Conservation (phyloP, 2,888 invertebrate genomes). For the Pterostichus niger region DNA sequence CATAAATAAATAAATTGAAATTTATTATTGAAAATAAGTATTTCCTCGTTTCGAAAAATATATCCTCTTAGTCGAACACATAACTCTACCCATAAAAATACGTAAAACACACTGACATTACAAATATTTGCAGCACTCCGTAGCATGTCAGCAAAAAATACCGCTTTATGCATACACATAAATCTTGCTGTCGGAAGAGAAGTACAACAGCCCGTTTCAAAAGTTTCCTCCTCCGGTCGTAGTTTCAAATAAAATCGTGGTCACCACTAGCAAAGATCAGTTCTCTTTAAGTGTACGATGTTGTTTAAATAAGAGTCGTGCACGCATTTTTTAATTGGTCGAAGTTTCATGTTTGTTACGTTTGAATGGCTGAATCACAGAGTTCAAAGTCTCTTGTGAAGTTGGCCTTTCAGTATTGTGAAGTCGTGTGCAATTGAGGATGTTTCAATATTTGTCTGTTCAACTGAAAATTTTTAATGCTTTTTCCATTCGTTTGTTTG, state of each 20-base stretch:
- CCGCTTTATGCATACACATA: slow-evolving; percentile 46
- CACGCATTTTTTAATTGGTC: slow-evolving; percentile 23
- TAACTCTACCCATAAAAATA: slow-evolving; percentile 6
- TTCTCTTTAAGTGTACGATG: slow-evolving; percentile 7
- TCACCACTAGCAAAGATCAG: not conserved
- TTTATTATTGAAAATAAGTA: too few species aligned
- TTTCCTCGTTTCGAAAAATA: too few species aligned
- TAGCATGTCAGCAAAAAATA: slow-evolving; percentile 33
- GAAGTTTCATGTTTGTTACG: slow-evolving; percentile 35
- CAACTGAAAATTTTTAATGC: not conserved
- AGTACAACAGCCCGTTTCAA: slow-evolving; percentile 11
- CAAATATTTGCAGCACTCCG: slow-evolving; percentile 34
- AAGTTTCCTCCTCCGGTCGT: not conserved
- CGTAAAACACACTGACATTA: slow-evolving; percentile 23
- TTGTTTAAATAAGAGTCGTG: not conserved
- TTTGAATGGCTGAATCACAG: not conserved
- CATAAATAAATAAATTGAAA: too few species aligned
- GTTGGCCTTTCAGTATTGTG: slow-evolving; percentile 11
- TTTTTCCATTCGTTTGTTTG: not conserved
- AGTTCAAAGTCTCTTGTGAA: slow-evolving; percentile 43
- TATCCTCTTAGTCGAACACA: too few species aligned
- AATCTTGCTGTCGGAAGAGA: slow-evolving; percentile 28
- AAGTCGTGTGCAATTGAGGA: not conserved
- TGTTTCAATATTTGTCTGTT: not conserved
- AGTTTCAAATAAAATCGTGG: not conserved